Conservation (phyloP, 2,797 vertebrate genomes). For the Oryzias sinensis region DNA sequence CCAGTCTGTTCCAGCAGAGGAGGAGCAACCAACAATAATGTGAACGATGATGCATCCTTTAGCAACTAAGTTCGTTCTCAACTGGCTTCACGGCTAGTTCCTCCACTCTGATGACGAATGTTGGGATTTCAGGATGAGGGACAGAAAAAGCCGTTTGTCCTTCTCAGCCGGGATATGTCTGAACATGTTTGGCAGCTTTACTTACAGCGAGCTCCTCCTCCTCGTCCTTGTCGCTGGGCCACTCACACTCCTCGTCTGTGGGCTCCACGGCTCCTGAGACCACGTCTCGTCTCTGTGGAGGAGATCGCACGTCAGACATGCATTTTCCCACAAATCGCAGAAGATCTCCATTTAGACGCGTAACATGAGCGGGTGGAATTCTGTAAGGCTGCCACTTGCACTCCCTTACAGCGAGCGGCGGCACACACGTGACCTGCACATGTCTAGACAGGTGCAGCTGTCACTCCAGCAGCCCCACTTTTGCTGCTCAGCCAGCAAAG, state of each 20-base stretch:
- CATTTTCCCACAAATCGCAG: neutral
- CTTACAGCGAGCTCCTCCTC: constrained; percentile 93
- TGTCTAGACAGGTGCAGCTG: constrained; percentile 59
- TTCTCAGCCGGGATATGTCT: neutral
- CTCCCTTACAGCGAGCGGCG: constrained; percentile 1
- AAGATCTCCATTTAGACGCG: constrained; percentile 8
- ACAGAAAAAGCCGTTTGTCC: neutral
- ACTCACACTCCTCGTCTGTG: constrained; percentile 92
- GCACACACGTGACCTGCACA: neutral
- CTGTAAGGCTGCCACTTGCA: constrained; percentile 31
- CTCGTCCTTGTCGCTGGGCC: constrained; percentile 92
- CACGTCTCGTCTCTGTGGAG: constrained; percentile 85
- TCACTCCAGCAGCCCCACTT: constrained; percentile 51
- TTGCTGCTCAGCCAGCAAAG: constrained; percentile 73
- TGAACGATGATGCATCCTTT: too few species aligned
- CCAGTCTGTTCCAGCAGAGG: too few species aligned
- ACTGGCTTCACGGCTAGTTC: too few species aligned
- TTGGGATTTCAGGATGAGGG: neutral
- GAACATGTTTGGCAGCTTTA: constrained; percentile 23
- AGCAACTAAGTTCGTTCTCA: too few species aligned
- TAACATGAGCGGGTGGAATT: constrained; percentile 1
- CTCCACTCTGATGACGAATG: neutral
- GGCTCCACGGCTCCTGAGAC: constrained; percentile 89
- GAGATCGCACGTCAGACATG: too few species aligned
- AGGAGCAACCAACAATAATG: too few species aligned